Conservation (phyloP, 2,888 invertebrate species). For the Agrochola circellaris region DNA sequence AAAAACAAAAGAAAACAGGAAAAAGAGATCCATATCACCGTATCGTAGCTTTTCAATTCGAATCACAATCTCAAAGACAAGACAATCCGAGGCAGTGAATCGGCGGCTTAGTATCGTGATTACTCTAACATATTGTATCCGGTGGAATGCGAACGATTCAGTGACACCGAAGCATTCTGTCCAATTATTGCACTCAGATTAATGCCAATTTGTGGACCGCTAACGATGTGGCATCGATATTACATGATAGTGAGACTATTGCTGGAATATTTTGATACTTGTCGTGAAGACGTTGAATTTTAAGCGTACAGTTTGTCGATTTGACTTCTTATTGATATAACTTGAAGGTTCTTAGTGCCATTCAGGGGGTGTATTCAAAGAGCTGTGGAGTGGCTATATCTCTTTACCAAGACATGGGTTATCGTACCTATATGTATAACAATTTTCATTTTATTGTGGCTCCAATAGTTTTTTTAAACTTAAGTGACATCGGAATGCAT, state of each 20-base stretch:
- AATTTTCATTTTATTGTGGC: neutral
- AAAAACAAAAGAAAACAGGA: neutral
- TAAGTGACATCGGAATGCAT: neutral
- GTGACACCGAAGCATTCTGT: slow-evolving; percentile 49
- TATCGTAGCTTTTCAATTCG: slow-evolving; percentile 31
- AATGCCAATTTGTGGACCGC: slow-evolving; percentile 52
- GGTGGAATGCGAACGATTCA: slow-evolving; percentile 63
- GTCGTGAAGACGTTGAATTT: slow-evolving; percentile 15
- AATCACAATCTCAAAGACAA: slow-evolving; percentile 27
- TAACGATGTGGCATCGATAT: slow-evolving; percentile 56
- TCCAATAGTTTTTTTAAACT: neutral
- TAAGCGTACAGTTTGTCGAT: neutral
- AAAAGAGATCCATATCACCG: slow-evolving; percentile 27
- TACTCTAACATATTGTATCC: slow-evolving; percentile 59
- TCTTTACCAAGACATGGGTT: neutral
- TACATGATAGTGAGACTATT: slow-evolving; percentile 17
- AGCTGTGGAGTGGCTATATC: neutral
- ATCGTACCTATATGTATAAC: neutral
- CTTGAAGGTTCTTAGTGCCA: neutral
- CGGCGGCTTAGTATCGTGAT: slow-evolving; percentile 52
- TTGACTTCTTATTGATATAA: neutral
- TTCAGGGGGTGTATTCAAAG: neutral
- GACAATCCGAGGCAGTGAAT: slow-evolving; percentile 44
- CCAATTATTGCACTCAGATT: slow-evolving; percentile 56
- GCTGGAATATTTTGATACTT: slow-evolving; percentile 33